Evolutionary conservation across 1,140 invertebrate genomes (phyloP), one percentile per base, ranked within the genome.

Genomic region (Pantala flavescens): DNA sequence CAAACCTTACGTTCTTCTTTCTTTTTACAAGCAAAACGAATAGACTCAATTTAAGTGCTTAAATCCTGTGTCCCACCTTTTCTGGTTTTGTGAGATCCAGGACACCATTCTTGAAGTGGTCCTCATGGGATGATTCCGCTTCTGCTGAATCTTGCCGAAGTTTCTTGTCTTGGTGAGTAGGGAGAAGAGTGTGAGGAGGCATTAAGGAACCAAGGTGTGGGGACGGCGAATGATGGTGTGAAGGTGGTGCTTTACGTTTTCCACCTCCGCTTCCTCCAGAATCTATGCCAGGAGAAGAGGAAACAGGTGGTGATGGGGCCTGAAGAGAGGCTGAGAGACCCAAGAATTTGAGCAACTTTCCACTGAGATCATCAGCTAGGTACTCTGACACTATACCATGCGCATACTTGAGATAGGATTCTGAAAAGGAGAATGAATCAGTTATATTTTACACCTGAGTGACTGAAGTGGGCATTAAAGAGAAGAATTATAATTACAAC

Each of bases 341-440:
- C 74, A 90, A 84, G 80, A 84, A 83, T 75, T 87, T 85, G 43
- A 87, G 82, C 71, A 91, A 82, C 78, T 86, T 85, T 76, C 86
- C 83, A 75, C 85, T 83, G 23, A 91, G 80, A 80, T 90, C 87
- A 71, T 89, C 87, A 77, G 87, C 82, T 42, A 91, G 82, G 80
- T 91, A 91, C 80, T 91, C 89, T 7, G 87, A 88, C 63, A 91
- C 82, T 71, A 91, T 87, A 74, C 89, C 89, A 81, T 86, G 85
- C 12, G 89, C 89, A 82, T 90, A 91, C n/a, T 73, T 24, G 28
- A 73, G 42, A 73, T 24, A 28, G 24, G 49, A 16, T 21, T 63
- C 49, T 63, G 49, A 21, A 63, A 63, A 21, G n/a, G 49, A 63
- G 12, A 16, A 7, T 63, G 9, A 36, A 2, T 9, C 28, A 36